Evolutionary conservation across 2,797 vertebrate species (phyloP), one percentile per base, ranked within the genome.

Genomic region (Eurystomus glaucurus): DNA sequence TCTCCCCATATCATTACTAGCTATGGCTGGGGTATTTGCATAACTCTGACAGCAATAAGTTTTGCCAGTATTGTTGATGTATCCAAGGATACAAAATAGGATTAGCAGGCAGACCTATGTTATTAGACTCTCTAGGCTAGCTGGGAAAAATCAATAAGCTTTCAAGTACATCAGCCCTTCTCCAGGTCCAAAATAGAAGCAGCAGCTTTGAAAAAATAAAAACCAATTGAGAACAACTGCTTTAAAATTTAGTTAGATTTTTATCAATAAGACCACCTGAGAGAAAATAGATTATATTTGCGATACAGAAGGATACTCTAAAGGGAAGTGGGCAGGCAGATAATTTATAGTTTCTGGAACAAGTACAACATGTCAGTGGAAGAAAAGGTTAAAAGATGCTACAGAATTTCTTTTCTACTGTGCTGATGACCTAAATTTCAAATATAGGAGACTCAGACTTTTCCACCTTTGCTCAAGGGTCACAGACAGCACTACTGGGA

Each of bases 101-200:
- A 9, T 16, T 52, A 74, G 39, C 31, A 77, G 78, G 19, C 66
- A 74, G 78, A 76, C 19, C n/a, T 83, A 6, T 12, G 5, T 89
- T 87, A 74, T 54, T 76, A 87, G 77, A 26, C 20, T 8, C 41
- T 54, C 50, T 60, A 54, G 43, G 43, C 41, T 35, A 58, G 41
- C 35, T 91, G 87, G 60, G 64, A 83, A 93, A 93, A 95, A 85
- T 87, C 87, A 94, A 8, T 96, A 66, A 77, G 54, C 29, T 89
- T 89, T 69, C 55, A 72, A 87, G n/a, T 29, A 35, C 48, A n/a
- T 33, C 25, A 45, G 43, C 71, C n/a, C 29, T 88, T 84, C 41
- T 46, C 22, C 16, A 69, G 14, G 33, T 61, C 41, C 84, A 82
- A 92, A 93, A 91, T 25, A 93, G 54, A 95, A 91, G 31, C 29